A percentile compares a stretch with the other conserved stretches of the same genome.
These are phyloP conservation scores for Papilio elwesi DNA, from an alignment of 2,888 invertebrate genomes.

Conservation along the genomic window DNA sequence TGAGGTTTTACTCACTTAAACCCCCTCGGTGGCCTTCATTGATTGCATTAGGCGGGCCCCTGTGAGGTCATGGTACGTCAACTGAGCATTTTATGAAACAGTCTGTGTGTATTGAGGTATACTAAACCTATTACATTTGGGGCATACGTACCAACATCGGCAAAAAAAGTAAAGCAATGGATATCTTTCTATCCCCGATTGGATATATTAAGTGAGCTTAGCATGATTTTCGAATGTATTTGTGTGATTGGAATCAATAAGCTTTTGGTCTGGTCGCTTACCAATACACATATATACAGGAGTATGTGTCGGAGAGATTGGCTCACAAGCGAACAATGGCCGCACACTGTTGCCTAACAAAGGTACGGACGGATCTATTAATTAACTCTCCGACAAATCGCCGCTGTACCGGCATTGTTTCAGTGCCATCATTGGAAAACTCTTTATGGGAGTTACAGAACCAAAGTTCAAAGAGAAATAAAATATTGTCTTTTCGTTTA, in stretches of 20 bases:
- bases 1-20: too few species aligned
- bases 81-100: too few species aligned
- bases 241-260: conserved; percentile 26
- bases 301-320: conserved; percentile 11
- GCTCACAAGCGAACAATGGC: conserved; percentile 35
- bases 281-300: conserved; percentile 4
- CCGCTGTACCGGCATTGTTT: conserved; percentile 45
- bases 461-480: not conserved
- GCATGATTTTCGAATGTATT: not conserved
- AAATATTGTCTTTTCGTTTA: not conserved
- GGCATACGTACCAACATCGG: too few species aligned
- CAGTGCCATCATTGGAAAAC: not conserved
- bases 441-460: conserved; percentile 19
- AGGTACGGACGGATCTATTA: conserved; percentile 62
- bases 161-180: not conserved
- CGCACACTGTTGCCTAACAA: conserved; percentile 60
- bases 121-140: too few species aligned
- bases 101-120: too few species aligned
- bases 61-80: too few species aligned
- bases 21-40: too few species aligned
- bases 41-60: too few species aligned
- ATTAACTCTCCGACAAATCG: conserved; percentile 63
- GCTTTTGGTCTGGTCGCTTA: conserved; percentile 4
- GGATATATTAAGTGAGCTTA: not conserved
- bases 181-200: not conserved